Conservation (phyloP, 1,140 invertebrate genomes). For the Zophobas atratus region DNA sequence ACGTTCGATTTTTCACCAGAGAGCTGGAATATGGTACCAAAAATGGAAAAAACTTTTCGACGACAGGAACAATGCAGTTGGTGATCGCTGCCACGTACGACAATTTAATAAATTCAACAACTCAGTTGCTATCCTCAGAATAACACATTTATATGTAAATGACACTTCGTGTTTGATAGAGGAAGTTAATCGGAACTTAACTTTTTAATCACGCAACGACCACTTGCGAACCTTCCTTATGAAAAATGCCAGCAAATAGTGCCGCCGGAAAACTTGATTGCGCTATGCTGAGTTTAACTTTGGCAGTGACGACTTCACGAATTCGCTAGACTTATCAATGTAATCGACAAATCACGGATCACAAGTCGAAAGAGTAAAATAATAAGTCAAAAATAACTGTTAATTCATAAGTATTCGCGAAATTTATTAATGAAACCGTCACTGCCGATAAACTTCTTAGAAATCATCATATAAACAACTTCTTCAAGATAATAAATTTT, state of each 20-base stretch:
- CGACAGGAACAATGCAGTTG: neutral
- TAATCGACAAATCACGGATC: neutral
- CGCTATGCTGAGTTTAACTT: neutral
- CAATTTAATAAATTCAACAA: slow-evolving; percentile 40
- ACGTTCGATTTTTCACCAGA: too few relatives aligned
- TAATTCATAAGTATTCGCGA: slow-evolving; percentile 9
- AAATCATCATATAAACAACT: slow-evolving; percentile 22
- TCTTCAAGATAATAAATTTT: slow-evolving; percentile 12
- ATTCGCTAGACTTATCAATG: neutral
- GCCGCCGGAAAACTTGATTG: neutral
- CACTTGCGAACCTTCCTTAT: slow-evolving; percentile 1
- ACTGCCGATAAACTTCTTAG: slow-evolving; percentile 18
- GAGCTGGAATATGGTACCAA: too few relatives aligned
- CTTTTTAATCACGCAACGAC: slow-evolving; percentile 36
- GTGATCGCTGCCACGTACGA: slow-evolving; percentile 11
- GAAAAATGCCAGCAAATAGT: slow-evolving; percentile 15
- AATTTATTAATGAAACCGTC: slow-evolving; percentile 13
- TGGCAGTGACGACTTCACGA: neutral
- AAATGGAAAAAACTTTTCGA: too few relatives aligned
- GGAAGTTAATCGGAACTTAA: slow-evolving; percentile 48
- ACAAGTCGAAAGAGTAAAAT: slow-evolving; percentile 20
- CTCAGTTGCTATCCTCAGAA: slow-evolving; percentile 40
- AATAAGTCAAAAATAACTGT: slow-evolving; percentile 24
- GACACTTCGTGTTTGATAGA: slow-evolving; percentile 30
- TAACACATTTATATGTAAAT: slow-evolving; percentile 48